Conservation (phyloP, 1,140 invertebrate species). For the Heliconius himera region DNA sequence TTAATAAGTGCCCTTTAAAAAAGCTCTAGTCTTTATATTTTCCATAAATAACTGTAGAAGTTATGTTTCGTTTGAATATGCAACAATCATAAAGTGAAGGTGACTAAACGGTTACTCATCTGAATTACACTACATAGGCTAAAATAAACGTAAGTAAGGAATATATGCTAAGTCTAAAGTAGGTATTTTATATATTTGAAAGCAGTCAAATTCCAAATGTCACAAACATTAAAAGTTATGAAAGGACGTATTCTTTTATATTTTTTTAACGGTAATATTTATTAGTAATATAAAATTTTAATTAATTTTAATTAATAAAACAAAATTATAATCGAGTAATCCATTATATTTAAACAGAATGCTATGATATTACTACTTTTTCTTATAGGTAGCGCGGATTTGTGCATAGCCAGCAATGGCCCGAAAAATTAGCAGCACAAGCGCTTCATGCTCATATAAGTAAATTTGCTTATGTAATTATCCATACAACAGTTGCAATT, state of each 20-base stretch:
- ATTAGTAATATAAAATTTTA: too few relatives aligned
- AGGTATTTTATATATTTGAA: too few relatives aligned
- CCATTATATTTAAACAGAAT: too few relatives aligned
- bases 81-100: background rate
- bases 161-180: background rate
- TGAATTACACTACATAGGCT: background rate
- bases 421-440: slow-evolving; percentile 4
- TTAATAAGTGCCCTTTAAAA: background rate
- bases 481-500: background rate
- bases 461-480: slow-evolving; percentile 5
- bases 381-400: background rate
- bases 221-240: too few relatives aligned
- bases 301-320: too few relatives aligned
- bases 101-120: background rate
- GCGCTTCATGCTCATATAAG: background rate
- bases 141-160: background rate
- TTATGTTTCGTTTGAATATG: background rate
- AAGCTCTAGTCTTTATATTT: background rate
- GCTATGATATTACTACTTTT: background rate
- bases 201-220: too few relatives aligned
- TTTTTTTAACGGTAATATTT: too few relatives aligned
- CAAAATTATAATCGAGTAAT: too few relatives aligned
- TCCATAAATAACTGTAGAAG: background rate
- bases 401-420: background rate
- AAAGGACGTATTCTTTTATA: too few relatives aligned